Percentiles rank a stretch among this genome's conserved stretches.
These are phyloP conservation scores for Spizella passerina DNA, from an alignment of 2,797 vertebrate species.

Conservation along the genomic window DNA sequence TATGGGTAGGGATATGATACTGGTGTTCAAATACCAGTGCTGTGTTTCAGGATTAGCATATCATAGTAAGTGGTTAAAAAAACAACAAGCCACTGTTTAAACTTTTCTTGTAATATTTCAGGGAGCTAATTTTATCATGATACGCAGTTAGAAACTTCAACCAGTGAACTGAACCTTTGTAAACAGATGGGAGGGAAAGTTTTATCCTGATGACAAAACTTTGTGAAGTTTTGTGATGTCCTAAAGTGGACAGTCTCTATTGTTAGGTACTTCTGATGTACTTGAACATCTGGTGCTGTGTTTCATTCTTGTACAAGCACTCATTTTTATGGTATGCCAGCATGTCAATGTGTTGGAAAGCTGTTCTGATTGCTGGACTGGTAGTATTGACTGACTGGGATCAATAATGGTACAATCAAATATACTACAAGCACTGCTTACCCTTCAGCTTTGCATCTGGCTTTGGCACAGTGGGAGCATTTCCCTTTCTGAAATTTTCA, in stretches of 20 bases:
- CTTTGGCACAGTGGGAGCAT: not conserved
- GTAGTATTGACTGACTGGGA: not conserved
- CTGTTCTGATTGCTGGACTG: not conserved
- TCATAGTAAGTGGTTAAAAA: not conserved
- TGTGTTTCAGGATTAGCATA: not conserved
- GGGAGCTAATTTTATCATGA: not conserved
- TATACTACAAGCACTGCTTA: not conserved
- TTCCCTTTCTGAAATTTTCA: not conserved
- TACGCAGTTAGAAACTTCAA: not conserved
- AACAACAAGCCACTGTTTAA: rapidly evolving
- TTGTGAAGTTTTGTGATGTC: not conserved
- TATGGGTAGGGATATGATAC: too few species aligned
- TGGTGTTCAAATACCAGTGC: not conserved
- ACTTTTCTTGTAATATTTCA: not conserved
- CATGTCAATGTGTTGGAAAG: not conserved
- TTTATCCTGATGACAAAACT: not conserved
- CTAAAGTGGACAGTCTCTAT: not conserved
- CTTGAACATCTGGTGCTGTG: not conserved
- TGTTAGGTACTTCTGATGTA: not conserved
- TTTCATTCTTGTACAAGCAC: not conserved
- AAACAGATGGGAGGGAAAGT: not conserved
- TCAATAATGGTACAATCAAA: not conserved
- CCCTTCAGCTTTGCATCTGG: not conserved
- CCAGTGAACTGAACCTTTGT: not conserved
- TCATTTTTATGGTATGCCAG: not conserved